Evolutionary conservation across 2,113 vertebrate genomes (phyloP), one percentile per base, ranked within the genome.

Genomic region (Coreoperca whiteheadi): DNA sequence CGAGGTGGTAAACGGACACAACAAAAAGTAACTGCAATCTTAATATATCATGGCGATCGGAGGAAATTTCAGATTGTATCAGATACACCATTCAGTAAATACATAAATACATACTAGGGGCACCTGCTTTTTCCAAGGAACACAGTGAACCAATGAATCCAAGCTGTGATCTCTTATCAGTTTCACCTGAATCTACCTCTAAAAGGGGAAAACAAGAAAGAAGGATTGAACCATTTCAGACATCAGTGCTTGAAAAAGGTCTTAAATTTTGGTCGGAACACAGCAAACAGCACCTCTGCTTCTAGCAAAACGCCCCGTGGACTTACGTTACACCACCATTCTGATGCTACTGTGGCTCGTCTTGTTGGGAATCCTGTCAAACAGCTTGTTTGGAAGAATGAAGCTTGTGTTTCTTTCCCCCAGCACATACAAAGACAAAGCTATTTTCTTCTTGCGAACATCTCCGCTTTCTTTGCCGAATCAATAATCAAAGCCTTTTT

Each of bases 401-500:
- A 89, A 74, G 71, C 71, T 23, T 2, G 30, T 66, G 76, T 80
- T 89, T 86, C 70, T 88, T 84, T 82, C 50, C 28, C 61, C 12
- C 10, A 64, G 57, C 73, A 64, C 63, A 61, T 70, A 83, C 70
- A 88, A 53, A 83, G 83, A 82, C 69, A 84, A 74, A 72, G 74
- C 39, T 63, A 66, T 61, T 83, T 74, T 60, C 48, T 37, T 56
- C 74, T 77, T 15, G 69, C 23, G 68, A 79, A 91, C 81, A 79
- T 81, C 83, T 91, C 81, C 43, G 28, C 92, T 93, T 90, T 85
- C 90, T 92, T 89, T 79, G 70, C 90, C 83, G 92, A 93, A 94
- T 94, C 85, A 87, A 89, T 92, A 94, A 95, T 95, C 93, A 95
- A 93, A 95, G 91, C 70, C 59, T 77, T 89, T 87, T 81, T 85